phyloP scores from a whole-genome alignment of 2,888 invertebrate species.

The Cancer borealis region DNA sequence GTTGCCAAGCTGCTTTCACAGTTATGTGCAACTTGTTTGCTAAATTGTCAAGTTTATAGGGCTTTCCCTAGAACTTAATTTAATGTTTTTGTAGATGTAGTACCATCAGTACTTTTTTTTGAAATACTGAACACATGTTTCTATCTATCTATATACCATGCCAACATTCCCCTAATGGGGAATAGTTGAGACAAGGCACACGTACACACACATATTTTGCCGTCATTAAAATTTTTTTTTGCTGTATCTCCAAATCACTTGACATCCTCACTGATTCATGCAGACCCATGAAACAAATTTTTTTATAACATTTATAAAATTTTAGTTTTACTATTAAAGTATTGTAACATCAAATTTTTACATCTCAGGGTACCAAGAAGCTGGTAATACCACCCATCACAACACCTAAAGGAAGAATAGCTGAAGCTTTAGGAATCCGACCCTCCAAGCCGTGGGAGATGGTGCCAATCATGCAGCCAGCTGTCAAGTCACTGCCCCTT shows the following conservation, averaged over 20 bases:
- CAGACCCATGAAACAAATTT: background rate
- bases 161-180: no score
- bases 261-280: background rate
- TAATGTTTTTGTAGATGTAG: background rate
- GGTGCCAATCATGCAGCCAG: slow-evolving; percentile 69
- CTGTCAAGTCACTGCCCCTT: slow-evolving; percentile 45
- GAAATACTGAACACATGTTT: background rate
- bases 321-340: background rate
- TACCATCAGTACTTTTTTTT: background rate
- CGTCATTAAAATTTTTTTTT: background rate
- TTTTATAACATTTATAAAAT: background rate
- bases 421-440: slow-evolving; percentile 72
- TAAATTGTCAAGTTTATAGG: background rate
- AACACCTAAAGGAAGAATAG: slow-evolving; percentile 74
- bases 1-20: background rate
- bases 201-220: no score
- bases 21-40: background rate
- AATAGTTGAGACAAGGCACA: no score
- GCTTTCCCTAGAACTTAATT: background rate
- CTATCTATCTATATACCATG: background rate
- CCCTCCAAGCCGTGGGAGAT: slow-evolving; percentile 73
- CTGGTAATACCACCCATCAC: slow-evolving; percentile 52
- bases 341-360: background rate
- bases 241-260: background rate
- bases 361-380: slow-evolving; percentile 63